phyloP scores from a whole-genome alignment of 2,888 invertebrate species.

The Agrotis segetum region DNA sequence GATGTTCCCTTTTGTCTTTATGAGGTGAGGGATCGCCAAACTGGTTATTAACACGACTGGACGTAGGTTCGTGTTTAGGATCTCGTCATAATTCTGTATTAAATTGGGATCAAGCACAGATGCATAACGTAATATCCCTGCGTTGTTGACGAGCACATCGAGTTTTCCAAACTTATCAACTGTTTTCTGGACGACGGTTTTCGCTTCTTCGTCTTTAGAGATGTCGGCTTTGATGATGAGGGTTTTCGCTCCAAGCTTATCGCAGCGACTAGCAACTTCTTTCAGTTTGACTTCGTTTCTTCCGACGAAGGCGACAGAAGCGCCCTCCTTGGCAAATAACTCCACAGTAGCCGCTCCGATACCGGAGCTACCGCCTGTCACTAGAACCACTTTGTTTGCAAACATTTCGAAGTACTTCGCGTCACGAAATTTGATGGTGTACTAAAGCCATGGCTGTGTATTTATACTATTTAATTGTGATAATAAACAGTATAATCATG shows the following conservation, averaged over 20 bases:
- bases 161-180: slow-evolving; percentile 69
- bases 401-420: slow-evolving; percentile 65
- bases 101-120: slow-evolving; percentile 43
- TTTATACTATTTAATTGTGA: slow-evolving; percentile 2
- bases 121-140: slow-evolving; percentile 61
- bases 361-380: slow-evolving; percentile 92
- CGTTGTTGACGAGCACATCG: slow-evolving; percentile 74
- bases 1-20: slow-evolving; percentile 68
- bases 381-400: slow-evolving; percentile 72
- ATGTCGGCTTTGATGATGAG: slow-evolving; percentile 71
- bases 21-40: slow-evolving; percentile 65
- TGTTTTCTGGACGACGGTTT: slow-evolving; percentile 66
- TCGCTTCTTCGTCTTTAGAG: slow-evolving; percentile 67
- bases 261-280: slow-evolving; percentile 81
- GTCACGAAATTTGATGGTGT: background rate
- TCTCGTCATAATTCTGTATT: slow-evolving; percentile 61
- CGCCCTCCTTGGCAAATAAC: slow-evolving; percentile 91
- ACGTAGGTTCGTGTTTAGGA: slow-evolving; percentile 66
- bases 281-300: slow-evolving; percentile 92
- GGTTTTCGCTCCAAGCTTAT: slow-evolving; percentile 55
- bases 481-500: background rate
- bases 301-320: slow-evolving; percentile 91
- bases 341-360: slow-evolving; percentile 93
- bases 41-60: slow-evolving; percentile 61
- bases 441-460: background rate